These are phyloP conservation scores for Cryptosula pallasiana DNA, from an alignment of 2,888 invertebrate species.

Conservation along the genomic window DNA sequence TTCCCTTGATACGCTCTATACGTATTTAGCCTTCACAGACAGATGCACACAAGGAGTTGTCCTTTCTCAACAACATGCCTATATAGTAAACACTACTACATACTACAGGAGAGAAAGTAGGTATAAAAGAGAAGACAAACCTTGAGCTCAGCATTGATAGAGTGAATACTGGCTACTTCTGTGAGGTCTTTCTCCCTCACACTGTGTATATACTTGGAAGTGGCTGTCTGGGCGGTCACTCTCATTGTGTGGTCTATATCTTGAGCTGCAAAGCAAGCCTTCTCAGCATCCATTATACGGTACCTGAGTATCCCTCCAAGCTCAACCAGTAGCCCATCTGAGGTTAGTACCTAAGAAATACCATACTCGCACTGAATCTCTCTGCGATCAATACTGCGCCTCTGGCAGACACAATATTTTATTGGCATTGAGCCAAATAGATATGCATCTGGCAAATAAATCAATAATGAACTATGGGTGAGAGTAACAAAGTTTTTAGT, in stretches of 20 bases:
- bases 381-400: too few species aligned
- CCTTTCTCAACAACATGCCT: neutral
- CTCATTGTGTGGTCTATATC: slow-evolving; percentile 23
- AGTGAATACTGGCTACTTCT: neutral
- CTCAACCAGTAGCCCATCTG: slow-evolving; percentile 13
- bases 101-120: too few species aligned
- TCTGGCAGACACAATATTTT: too few species aligned
- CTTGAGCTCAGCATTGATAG: slow-evolving; percentile 7
- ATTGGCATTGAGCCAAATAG: too few species aligned
- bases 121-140: too few species aligned
- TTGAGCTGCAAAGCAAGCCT: slow-evolving; percentile 21
- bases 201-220: neutral
- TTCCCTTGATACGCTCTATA: too few species aligned
- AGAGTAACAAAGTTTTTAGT: too few species aligned
- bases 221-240: slow-evolving; percentile 12
- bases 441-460: too few species aligned
- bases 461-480: too few species aligned
- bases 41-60: too few species aligned
- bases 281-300: slow-evolving; percentile 4
- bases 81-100: neutral
- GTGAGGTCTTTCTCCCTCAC: slow-evolving; percentile 18
- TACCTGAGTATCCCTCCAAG: slow-evolving; percentile 4
- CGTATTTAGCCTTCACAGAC: too few species aligned
- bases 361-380: too few species aligned
- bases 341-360: neutral